Evolutionary conservation across 2,888 invertebrate genomes (phyloP).

Genomic region (Lithophane semibrunnea): DNA sequence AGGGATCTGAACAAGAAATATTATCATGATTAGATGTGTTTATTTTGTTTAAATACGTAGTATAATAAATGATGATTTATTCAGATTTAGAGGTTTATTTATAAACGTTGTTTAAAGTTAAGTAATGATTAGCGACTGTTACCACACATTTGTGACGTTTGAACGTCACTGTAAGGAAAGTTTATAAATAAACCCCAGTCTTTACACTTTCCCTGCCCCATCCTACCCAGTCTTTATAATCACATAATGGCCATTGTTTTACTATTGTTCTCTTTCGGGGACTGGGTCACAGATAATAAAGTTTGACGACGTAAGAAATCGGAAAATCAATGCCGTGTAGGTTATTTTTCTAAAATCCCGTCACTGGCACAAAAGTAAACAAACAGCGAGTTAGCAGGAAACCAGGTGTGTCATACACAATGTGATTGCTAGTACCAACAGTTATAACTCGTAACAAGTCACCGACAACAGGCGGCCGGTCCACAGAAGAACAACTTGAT

Average conservation of each 20-base stretch:
- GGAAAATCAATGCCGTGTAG: neutral
- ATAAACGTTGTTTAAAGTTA: no score
- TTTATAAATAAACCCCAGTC: neutral
- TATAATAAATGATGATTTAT: no score
- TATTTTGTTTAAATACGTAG: no score
- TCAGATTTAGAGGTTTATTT: no score
- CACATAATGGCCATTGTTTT: neutral
- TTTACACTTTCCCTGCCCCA: neutral
- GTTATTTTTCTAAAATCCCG: neutral
- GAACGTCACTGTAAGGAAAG: no score
- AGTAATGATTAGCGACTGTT: no score
- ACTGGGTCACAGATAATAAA: neutral
- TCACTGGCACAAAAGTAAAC: constrained; percentile 4
- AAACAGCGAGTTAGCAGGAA: constrained; percentile 30
- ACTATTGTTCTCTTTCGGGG: neutral
- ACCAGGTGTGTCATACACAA: constrained; percentile 47
- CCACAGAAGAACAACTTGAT: constrained; percentile 61
- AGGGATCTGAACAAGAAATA: constrained; percentile 32
- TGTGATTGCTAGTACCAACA: constrained; percentile 43
- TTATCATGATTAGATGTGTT: neutral
- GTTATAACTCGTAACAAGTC: constrained; percentile 57
- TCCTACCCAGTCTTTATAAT: no score
- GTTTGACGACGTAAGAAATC: neutral
- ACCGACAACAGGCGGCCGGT: constrained; percentile 50
- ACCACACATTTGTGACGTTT: no score